phyloP scores from a whole-genome alignment of 2,797 vertebrate species.

The Gymnodraco acuticeps region DNA sequence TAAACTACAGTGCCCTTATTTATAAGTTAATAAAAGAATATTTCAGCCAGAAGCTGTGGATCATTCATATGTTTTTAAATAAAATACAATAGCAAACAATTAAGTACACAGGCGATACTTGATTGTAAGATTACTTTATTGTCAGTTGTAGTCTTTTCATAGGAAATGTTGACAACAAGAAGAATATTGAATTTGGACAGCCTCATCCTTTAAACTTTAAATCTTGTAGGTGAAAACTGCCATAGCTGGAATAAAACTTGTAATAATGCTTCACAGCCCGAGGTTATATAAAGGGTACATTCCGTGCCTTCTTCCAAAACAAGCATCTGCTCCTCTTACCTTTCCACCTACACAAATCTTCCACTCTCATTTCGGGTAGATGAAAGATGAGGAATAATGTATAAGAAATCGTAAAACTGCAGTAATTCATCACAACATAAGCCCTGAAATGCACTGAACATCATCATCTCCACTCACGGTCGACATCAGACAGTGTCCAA shows the following conservation, averaged over 20 bases:
- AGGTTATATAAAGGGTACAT: slow-evolving; percentile 26
- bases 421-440: slow-evolving; percentile 10
- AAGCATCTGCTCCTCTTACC: slow-evolving; percentile 10
- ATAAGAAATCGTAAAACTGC: slow-evolving; percentile 21
- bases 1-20: neutral
- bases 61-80: neutral
- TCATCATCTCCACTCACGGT: slow-evolving; percentile 5
- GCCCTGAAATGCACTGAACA: slow-evolving; percentile 38
- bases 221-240: slow-evolving; percentile 10
- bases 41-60: neutral
- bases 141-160: neutral
- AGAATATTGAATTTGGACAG: neutral
- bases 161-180: slow-evolving; percentile 12
- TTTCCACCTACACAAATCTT: slow-evolving; percentile 11
- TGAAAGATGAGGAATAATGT: neutral
- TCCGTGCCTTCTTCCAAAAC: slow-evolving; percentile 32
- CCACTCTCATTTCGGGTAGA: slow-evolving; percentile 5
- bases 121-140: neutral
- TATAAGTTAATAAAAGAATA: neutral
- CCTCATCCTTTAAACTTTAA: neutral
- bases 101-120: neutral
- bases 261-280: slow-evolving; percentile 18
- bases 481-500: slow-evolving; percentile 11
- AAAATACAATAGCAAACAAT: too few species aligned
- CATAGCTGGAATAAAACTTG: slow-evolving; percentile 4